Evolutionary conservation across 1,140 invertebrate genomes (phyloP).

Genomic region (Oryctes rhinoceros): DNA sequence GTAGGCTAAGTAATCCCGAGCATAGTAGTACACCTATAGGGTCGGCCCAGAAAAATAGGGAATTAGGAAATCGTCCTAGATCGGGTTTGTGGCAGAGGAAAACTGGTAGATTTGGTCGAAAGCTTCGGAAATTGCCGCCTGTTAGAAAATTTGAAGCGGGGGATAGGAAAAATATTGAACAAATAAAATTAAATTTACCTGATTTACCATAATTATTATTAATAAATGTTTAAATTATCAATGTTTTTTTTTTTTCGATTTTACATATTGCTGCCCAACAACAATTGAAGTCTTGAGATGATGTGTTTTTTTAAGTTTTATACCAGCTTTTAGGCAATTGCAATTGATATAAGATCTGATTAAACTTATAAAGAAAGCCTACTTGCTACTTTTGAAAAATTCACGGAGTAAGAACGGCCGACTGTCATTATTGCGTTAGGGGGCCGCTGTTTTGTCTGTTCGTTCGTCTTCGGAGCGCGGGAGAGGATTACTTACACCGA

Average conservation of each 20-base stretch:
- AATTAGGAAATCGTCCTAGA: conserved; percentile 86
- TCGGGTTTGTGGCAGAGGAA: conserved; percentile 96
- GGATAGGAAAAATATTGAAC: conserved; percentile 41
- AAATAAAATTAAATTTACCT: conserved; percentile 48
- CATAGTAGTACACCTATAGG: conserved; percentile 81
- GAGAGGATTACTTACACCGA: too few relatives aligned
- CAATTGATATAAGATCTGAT: too few relatives aligned
- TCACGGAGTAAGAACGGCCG: too few relatives aligned
- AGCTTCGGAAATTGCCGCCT: conserved; percentile 76
- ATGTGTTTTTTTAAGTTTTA: too few relatives aligned
- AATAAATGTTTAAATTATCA: conserved; percentile 13
- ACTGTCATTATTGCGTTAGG: too few relatives aligned
- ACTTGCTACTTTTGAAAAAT: too few relatives aligned
- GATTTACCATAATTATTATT: conserved; percentile 33
- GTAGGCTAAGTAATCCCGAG: conserved; percentile 84
- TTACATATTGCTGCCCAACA: too few relatives aligned
- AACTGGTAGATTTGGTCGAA: conserved; percentile 86
- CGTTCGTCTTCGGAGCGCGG: too few relatives aligned
- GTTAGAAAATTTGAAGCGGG: conserved; percentile 54
- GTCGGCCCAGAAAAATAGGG: conserved; percentile 81
- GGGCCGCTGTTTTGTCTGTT: too few relatives aligned
- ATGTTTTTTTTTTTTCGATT: not conserved
- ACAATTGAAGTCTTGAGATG: too few relatives aligned
- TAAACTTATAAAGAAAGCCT: too few relatives aligned
- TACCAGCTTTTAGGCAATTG: too few relatives aligned